Conservation (phyloP, 37 sponge, comb jelly and placozoan genomes). For the Cliona cf. orientalis region DNA sequence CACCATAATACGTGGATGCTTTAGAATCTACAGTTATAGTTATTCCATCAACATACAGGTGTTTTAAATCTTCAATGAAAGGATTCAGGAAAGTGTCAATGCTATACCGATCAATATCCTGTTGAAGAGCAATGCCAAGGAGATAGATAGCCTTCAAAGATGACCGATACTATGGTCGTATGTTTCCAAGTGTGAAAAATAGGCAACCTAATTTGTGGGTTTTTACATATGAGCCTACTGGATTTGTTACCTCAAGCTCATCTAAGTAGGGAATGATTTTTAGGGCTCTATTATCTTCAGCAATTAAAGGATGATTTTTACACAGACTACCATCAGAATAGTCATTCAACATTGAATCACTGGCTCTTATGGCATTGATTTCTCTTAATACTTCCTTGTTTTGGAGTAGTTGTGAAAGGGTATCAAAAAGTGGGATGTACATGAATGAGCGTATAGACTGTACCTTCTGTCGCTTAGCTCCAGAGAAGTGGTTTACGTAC, state of each 20-base stretch:
- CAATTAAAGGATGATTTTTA: conserved; percentile 10
- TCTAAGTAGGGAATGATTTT: conserved; percentile 3
- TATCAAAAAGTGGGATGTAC: background rate
- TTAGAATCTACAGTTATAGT: background rate
- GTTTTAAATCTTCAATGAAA: background rate
- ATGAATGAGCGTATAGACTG: background rate
- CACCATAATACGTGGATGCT: too few species aligned
- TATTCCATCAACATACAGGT: background rate
- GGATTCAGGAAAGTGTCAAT: background rate
- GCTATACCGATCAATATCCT: background rate
- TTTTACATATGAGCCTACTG: background rate
- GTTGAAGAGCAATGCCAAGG: background rate
- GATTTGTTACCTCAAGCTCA: conserved; percentile 5
- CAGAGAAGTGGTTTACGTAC: conserved; percentile 2
- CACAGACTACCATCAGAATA: conserved; percentile 10
- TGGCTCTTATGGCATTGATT: background rate
- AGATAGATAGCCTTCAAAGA: background rate
- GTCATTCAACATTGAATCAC: background rate
- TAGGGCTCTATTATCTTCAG: background rate
- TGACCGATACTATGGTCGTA: conserved; percentile 6
- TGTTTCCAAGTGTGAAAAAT: background rate
- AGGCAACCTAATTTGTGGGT: too few species aligned
- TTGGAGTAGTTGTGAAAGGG: background rate
- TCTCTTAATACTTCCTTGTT: background rate
- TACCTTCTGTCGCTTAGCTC: conserved; percentile 13